Evolutionary conservation across 2,113 vertebrate species (phyloP).

Genomic region (Atherinomorus stipes): DNA sequence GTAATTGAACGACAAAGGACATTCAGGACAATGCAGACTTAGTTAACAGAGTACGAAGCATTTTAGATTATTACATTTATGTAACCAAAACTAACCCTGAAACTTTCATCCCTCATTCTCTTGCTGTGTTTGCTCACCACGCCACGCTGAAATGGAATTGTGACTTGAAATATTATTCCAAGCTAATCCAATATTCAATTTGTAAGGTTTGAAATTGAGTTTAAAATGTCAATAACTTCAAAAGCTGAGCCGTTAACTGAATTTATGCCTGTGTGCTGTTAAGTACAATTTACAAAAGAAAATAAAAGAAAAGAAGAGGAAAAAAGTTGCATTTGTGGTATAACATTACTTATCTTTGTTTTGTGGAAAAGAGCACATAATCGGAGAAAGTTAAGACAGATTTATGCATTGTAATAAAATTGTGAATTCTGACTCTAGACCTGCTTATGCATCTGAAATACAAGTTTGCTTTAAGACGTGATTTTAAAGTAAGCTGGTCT

Average conservation of each 20-base stretch:
- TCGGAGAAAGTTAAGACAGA: conserved; percentile 17
- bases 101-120: conserved; percentile 57
- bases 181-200: conserved; percentile 78
- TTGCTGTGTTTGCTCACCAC: conserved; percentile 57
- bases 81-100: conserved; percentile 52
- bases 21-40: conserved; percentile 60
- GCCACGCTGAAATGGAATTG: conserved; percentile 57
- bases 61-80: conserved; percentile 50
- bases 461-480: conserved; percentile 11
- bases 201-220: conserved; percentile 76
- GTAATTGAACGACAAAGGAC: conserved; percentile 13
- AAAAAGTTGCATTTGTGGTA: conserved; percentile 34
- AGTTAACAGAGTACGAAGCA: conserved; percentile 35
- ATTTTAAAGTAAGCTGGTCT: conserved; percentile 29
- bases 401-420: conserved; percentile 45
- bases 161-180: conserved; percentile 70
- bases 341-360: conserved; percentile 27
- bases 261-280: conserved; percentile 54
- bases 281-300: conserved; percentile 17
- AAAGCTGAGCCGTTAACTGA: conserved; percentile 61
- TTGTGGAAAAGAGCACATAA: conserved; percentile 26
- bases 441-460: conserved; percentile 10
- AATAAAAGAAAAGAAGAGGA: neutral
- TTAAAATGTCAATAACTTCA: conserved; percentile 80
- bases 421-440: conserved; percentile 13